Evolutionary conservation across 2,888 invertebrate species (phyloP).

Genomic region (Ochropacha duplaris): DNA sequence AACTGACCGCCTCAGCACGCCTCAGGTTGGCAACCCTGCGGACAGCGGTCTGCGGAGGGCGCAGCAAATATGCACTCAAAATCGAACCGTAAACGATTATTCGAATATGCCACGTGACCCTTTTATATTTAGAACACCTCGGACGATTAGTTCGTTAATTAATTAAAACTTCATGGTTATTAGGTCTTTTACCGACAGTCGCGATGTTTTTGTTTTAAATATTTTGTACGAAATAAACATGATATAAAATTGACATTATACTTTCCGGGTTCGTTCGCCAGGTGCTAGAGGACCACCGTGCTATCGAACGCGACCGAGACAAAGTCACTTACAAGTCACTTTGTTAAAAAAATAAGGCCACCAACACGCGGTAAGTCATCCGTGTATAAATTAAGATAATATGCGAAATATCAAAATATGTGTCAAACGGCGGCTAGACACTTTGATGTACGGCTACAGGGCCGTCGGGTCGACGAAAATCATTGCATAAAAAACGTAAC

Average conservation of each 20-base stretch:
- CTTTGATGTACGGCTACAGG: conserved; percentile 61
- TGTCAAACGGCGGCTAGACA: conserved; percentile 66
- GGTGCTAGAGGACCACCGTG: conserved; percentile 64
- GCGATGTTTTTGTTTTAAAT: conserved; percentile 16
- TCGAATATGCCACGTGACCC: conserved; percentile 59
- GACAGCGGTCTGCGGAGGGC: conserved; percentile 49
- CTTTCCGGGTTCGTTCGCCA: conserved; percentile 65
- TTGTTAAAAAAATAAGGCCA: conserved; percentile 65
- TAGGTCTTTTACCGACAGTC: conserved; percentile 24
- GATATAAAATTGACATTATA: conserved; percentile 65
- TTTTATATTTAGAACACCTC: conserved; percentile 44
- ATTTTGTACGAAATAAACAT: conserved; percentile 11
- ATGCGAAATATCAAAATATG: conserved; percentile 75
- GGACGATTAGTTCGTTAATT: conserved; percentile 45
- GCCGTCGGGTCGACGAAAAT: conserved; percentile 24
- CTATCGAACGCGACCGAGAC: conserved; percentile 53
- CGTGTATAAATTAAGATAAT: conserved; percentile 75
- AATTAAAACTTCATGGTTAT: conserved; percentile 38
- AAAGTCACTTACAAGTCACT: conserved; percentile 78
- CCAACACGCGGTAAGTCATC: conserved; percentile 70
- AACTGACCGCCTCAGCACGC: conserved; percentile 66
- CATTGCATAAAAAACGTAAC: conserved; percentile 29
- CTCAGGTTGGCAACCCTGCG: conserved; percentile 60
- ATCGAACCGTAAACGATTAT: conserved; percentile 67
- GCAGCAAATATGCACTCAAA: conserved; percentile 47